Evolutionary conservation across 2,888 invertebrate genomes (phyloP), one percentile per base, ranked within the genome.

Genomic region (Anagyrus pseudococci): DNA sequence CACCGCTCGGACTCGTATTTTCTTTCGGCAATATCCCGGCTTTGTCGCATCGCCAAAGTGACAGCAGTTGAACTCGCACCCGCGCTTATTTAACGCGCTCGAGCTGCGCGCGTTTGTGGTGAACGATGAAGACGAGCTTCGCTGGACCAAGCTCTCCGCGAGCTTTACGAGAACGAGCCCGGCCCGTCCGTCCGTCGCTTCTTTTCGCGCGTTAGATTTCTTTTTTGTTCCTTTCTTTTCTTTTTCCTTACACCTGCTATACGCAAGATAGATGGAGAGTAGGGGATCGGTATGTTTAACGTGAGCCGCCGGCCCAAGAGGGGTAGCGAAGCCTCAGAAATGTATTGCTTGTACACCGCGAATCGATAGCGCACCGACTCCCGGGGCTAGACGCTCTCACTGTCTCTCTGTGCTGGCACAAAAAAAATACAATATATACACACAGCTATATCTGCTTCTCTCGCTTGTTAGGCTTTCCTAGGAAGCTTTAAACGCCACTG

Each of bases 291-390:
- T 70, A 70, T 72, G 73, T 73, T 76, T 72, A 71, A 73, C 71
- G 69, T 69, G 73, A 75, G 72, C 58, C 71, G 71, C 73, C n/a
- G n/a, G n/a, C 72, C 73, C 71, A 73, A 75, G 76, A 73, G 74
- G 75, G 75, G 70, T 72, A 73, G 71, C 56, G 77, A 78, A 77
- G 75, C 77, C 78, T 67, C 71, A 76, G 72, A 76, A 75, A 73
- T 75, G 77, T 74, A 70, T 75, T 75, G 73, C 74, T 76, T 75
- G 71, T 76, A 72, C 71, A 73, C 72, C 68, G 63, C 73, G 73
- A 78, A 78, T 78, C 77, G 72, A 78, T 78, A 78, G 71, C 67
- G 70, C 57, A 69, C 66, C 66, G 67, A 67, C 66, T 66, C 61
- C 67, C 64, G 66, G 59, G 63, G 58, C 33, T 8, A 37, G 33